phyloP scores from a whole-genome alignment of 2,113 vertebrate species.

The Pseudois nayaur region DNA sequence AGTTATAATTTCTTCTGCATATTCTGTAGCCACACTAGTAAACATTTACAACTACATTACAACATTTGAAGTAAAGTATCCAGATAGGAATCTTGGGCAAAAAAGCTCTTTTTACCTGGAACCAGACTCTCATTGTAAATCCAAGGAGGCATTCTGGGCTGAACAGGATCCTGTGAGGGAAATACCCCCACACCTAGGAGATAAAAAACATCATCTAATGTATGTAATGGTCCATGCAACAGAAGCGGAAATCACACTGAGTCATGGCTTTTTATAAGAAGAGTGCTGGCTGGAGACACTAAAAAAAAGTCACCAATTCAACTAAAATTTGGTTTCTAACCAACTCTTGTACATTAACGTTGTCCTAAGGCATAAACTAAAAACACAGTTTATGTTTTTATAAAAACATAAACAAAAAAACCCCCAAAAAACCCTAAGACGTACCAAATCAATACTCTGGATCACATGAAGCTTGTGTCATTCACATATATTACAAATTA shows the following conservation, averaged over 20 bases:
- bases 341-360: neutral
- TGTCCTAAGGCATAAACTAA: neutral
- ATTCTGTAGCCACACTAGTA: conserved; percentile 2
- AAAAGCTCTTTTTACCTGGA: conserved; percentile 86
- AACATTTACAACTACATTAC: neutral
- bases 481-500: neutral
- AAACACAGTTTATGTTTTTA: neutral
- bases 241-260: neutral
- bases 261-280: conserved; percentile 22
- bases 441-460: conserved; percentile 13
- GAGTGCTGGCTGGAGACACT: neutral
- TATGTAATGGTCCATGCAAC: neutral
- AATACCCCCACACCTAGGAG: conserved; percentile 90
- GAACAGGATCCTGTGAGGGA: conserved; percentile 92
- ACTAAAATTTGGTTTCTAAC: conserved; percentile 32
- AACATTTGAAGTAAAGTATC: conserved; percentile 21
- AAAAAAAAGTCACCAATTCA: conserved; percentile 67
- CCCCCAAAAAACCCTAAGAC: neutral
- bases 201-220: neutral
- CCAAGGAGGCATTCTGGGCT: conserved; percentile 93
- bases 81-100: conserved; percentile 14
- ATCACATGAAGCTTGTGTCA: neutral
- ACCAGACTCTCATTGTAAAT: conserved; percentile 94
- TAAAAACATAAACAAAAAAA: neutral
- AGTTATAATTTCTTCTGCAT: conserved; percentile 5